Evolutionary conservation across 1,140 invertebrate genomes (phyloP).

Genomic region (Gonioctena quinquepunctata): DNA sequence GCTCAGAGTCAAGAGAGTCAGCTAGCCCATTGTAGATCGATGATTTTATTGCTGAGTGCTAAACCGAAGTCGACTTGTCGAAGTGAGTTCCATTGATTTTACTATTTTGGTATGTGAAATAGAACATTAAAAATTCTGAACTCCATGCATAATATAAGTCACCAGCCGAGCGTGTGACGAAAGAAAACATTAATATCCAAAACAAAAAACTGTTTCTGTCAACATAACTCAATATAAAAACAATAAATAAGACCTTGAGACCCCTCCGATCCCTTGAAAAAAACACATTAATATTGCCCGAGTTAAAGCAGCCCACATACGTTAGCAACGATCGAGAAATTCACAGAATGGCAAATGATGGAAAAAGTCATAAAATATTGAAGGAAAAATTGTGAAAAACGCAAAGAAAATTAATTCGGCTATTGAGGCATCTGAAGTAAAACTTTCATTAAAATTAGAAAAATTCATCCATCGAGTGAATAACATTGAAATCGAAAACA

Average conservation of each 20-base stretch:
- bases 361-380: background rate
- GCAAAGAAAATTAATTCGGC: too few relatives aligned
- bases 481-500: too few relatives aligned
- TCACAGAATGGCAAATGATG: background rate
- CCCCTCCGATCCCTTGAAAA: too few relatives aligned
- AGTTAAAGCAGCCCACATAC: background rate
- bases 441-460: too few relatives aligned
- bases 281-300: background rate
- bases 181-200: background rate
- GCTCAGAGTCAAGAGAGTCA: too few relatives aligned
- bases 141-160: background rate
- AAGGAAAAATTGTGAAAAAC: background rate
- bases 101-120: background rate
- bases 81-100: background rate
- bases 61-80: background rate
- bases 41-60: too few relatives aligned
- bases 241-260: background rate
- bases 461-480: too few relatives aligned
- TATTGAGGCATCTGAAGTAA: too few relatives aligned
- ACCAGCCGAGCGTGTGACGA: too few relatives aligned
- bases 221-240: background rate
- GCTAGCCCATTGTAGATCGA: too few relatives aligned
- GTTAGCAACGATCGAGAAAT: background rate
- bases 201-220: background rate
- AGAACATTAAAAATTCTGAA: background rate